Base-by-base conservation (phyloP, 2,797 vertebrate genomes). In the Poliocrania exsul region DNA sequence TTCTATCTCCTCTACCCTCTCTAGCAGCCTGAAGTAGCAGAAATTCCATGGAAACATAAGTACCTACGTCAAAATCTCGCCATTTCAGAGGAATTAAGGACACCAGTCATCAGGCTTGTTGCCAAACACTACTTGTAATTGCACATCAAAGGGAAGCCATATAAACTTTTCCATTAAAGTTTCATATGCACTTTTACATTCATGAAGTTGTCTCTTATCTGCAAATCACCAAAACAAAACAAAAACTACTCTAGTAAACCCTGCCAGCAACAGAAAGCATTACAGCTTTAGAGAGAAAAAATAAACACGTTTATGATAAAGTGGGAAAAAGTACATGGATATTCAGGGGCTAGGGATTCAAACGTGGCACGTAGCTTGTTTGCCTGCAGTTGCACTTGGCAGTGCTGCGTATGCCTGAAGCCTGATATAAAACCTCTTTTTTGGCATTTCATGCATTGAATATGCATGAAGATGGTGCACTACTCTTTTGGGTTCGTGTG, bases 311-410 rank as follows among this genome's bases (percentile, higher is more conserved):
- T 21, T 33, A 5, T 18, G 35, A 26, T 17, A 4, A 38, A 51
- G 20, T 4, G 21, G 47, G 19, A n/a, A 67, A 42, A 12, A 9
- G 6, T 2, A 1, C 10, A 7, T 1, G 8, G 8, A 37, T 37
- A 25, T 53, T 53, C 56, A 33, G 16, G 10, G 19, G 6, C 5
- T 23, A 23, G n/a, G 16, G 60, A 53, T 26, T 29, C 18, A 50
- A 38, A 16, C 1, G 1, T 0, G 4, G 23, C 23, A 19, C 0
- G 0, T 20, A 35, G 25, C 16, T 44, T 38, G 3, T 56, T 44
- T 61, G 37, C 54, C 75, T 90, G 58, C 71, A 60, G 7, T 17
- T 60, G 66, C 19, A 19, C 26, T 35, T 17, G 20, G 42, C 81
- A 49, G 29, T 6, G 28, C 58, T 18, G 31, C 15, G 5, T 9